Evolutionary conservation across 30 jellyfish, hydroid and myxozoan species (phyloP).

Genomic region (Aurelia sp.): DNA sequence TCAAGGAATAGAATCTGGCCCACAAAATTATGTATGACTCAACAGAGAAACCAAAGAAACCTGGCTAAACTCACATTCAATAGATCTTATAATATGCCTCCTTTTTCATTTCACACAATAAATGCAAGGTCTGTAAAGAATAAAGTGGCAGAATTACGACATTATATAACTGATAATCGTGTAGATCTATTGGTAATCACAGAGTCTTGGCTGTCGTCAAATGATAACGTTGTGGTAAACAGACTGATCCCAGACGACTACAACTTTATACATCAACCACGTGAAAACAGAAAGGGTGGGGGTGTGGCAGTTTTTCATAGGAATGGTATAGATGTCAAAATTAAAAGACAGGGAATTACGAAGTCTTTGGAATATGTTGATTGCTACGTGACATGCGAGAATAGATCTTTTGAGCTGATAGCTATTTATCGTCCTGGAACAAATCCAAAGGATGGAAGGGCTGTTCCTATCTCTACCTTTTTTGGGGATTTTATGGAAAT

Average conservation of each 20-base stretch:
- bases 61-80: slow-evolving; percentile 23
- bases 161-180: slow-evolving; percentile 14
- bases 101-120: slow-evolving; percentile 29
- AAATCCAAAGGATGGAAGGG: slow-evolving; percentile 46
- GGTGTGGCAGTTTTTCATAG: slow-evolving; percentile 43
- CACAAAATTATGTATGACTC: neutral
- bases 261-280: slow-evolving; percentile 21
- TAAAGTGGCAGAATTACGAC: slow-evolving; percentile 44
- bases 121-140: slow-evolving; percentile 50
- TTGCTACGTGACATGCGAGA: slow-evolving; percentile 43
- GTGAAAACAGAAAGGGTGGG: slow-evolving; percentile 54
- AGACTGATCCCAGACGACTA: slow-evolving; percentile 49
- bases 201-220: slow-evolving; percentile 50
- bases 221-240: slow-evolving; percentile 40
- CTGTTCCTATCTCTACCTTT: slow-evolving; percentile 24
- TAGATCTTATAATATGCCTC: slow-evolving; percentile 17
- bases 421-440: slow-evolving; percentile 57
- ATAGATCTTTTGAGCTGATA: slow-evolving; percentile 18
- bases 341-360: slow-evolving; percentile 39
- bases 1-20: slow-evolving; percentile 17
- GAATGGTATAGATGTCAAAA: slow-evolving; percentile 4
- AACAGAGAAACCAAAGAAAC: slow-evolving; percentile 19
- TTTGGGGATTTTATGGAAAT: slow-evolving; percentile 40
- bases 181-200: slow-evolving; percentile 29
- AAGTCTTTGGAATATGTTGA: slow-evolving; percentile 34